Evolutionary conservation across 2,797 vertebrate genomes (phyloP).

Genomic region (Eospalax fontanierii): DNA sequence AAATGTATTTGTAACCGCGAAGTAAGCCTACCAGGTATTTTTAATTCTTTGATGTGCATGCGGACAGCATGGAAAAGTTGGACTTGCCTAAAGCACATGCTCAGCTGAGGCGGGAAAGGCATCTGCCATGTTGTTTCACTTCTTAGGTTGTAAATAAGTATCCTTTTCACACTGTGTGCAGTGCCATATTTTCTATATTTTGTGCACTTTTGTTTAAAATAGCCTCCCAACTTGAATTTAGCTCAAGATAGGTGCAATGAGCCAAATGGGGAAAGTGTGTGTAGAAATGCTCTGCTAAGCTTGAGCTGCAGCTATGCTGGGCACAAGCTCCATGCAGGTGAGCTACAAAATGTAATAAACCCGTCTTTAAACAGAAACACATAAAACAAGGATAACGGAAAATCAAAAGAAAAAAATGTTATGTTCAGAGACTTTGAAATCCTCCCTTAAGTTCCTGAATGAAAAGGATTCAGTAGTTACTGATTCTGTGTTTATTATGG

Average conservation of each 20-base stretch:
- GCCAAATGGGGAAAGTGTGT: background rate
- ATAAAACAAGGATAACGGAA: background rate
- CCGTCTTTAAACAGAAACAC: background rate
- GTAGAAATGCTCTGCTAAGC: background rate
- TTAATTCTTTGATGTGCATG: background rate
- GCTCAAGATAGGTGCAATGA: background rate
- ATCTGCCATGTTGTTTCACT: background rate
- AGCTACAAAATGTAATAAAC: background rate
- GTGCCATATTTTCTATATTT: background rate
- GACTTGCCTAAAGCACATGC: background rate
- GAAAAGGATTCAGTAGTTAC: background rate
- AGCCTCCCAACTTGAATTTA: background rate
- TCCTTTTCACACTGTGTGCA: background rate
- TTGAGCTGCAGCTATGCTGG: background rate
- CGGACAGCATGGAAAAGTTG: background rate
- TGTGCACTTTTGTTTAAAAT: conserved; percentile 46
- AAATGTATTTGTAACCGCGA: background rate
- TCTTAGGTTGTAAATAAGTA: background rate
- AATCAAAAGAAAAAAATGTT: background rate
- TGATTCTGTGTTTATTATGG: background rate
- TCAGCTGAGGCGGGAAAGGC: background rate
- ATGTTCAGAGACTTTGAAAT: background rate
- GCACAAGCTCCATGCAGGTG: background rate
- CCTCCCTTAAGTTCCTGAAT: background rate
- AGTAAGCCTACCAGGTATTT: background rate